Conservation (phyloP, 2,797 vertebrate genomes). For the Fringilla coelebs region DNA sequence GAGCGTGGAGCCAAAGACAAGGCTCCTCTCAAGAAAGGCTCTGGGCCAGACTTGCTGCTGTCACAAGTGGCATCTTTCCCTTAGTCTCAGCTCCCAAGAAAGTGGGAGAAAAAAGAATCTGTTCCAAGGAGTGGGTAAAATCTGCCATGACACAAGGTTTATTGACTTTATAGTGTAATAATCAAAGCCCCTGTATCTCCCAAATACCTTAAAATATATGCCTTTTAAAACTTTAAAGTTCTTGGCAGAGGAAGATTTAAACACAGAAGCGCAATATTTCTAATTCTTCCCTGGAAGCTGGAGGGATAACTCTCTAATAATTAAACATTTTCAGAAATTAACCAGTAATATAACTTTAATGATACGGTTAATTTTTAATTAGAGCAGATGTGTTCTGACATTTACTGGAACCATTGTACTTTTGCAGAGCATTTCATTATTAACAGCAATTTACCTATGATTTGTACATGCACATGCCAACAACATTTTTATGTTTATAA, state of each 20-base stretch:
- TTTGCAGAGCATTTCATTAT: conserved; percentile 27
- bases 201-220: conserved; percentile 30
- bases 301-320: conserved; percentile 78
- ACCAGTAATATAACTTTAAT: conserved; percentile 84
- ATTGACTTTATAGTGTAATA: background rate
- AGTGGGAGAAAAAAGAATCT: background rate
- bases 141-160: conserved; percentile 1
- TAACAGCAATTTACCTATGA: conserved; percentile 23
- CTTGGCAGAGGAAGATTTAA: background rate
- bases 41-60: conserved; percentile 31
- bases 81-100: background rate
- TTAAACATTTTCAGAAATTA: conserved; percentile 86
- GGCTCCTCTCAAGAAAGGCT: background rate
- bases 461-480: background rate
- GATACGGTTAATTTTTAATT: conserved; percentile 85
- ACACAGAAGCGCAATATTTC: background rate
- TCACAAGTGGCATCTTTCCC: conserved; percentile 23
- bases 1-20: background rate
- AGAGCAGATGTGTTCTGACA: conserved; percentile 78
- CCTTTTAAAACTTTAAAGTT: conserved; percentile 17
- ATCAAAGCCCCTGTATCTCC: background rate
- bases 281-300: conserved; percentile 24
- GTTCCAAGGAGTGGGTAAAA: background rate
- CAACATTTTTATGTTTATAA: background rate
- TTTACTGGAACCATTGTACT: conserved; percentile 48